A percentile compares a stretch with the other conserved stretches of the same genome.
Conservation (phyloP, 2,797 vertebrate species). For the Sebastolobus alascanus region DNA sequence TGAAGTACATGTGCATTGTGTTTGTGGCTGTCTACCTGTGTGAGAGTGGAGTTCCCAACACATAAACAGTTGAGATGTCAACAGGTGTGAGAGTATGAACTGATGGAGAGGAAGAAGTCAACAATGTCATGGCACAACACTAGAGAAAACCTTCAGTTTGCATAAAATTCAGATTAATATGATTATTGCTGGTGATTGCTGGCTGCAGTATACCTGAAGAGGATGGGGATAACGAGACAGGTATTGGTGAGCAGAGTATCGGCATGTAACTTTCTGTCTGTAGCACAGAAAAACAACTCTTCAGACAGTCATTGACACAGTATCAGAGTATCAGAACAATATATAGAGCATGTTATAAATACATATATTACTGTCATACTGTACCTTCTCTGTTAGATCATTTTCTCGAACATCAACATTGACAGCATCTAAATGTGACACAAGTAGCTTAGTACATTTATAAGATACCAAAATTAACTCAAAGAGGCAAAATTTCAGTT, state of each 20-base stretch:
- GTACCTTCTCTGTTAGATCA: constrained; percentile 55
- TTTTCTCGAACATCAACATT: not conserved
- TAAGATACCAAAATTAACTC: not conserved
- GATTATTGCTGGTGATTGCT: not conserved
- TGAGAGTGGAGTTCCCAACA: constrained; percentile 61
- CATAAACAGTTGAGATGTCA: constrained; percentile 68
- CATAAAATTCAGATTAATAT: not conserved
- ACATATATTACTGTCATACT: not conserved
- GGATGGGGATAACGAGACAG: constrained; percentile 32
- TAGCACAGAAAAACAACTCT: constrained; percentile 14
- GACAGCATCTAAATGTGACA: constrained; percentile 49
- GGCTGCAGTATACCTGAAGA: constrained; percentile 68
- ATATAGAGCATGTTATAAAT: not conserved
- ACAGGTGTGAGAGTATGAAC: constrained; percentile 76
- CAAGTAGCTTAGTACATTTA: not conserved
- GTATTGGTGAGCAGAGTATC: constrained; percentile 60
- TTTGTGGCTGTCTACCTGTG: constrained; percentile 64
- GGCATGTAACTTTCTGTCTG: constrained; percentile 65
- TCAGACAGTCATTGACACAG: not conserved
- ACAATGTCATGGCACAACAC: not conserved
- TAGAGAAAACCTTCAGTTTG: too few relatives aligned
- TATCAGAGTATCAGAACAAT: not conserved
- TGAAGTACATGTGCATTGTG: not conserved
- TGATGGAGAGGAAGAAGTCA: constrained; percentile 39
- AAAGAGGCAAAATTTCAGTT: not conserved